A percentile compares a stretch with the other conserved stretches of the same genome.
phyloP scores from a whole-genome alignment of 2,888 invertebrate genomes.

The Carpatolechia fugitivella region DNA sequence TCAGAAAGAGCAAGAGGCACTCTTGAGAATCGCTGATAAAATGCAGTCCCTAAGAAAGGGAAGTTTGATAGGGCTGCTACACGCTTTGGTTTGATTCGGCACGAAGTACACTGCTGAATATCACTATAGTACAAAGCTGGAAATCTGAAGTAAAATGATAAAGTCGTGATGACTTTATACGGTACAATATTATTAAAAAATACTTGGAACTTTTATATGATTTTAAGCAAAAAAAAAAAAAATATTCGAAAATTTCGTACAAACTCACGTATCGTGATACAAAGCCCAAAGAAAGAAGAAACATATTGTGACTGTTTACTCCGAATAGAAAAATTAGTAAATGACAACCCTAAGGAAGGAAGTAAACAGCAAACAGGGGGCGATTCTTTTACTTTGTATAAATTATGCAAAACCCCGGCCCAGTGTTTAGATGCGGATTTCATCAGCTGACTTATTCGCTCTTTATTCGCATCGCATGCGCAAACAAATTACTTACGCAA shows the following conservation, averaged over 20 bases:
- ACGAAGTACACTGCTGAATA: no score
- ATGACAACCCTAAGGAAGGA: constrained; percentile 21
- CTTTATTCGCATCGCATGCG: constrained; percentile 32
- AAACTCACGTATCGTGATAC: no score
- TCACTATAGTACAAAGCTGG: no score
- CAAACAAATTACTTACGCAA: constrained; percentile 26
- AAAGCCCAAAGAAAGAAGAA: no score
- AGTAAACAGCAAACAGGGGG: constrained; percentile 42
- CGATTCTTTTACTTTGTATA: constrained; percentile 54
- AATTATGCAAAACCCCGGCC: constrained; percentile 58
- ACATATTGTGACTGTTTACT: no score
- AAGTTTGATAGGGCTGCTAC: not conserved
- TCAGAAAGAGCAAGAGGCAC: not conserved
- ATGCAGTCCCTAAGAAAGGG: not conserved
- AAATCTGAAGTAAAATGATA: no score
- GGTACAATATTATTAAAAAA: no score
- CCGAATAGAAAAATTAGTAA: no score
- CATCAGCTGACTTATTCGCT: constrained; percentile 46
- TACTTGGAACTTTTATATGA: no score
- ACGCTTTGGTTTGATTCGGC: not conserved
- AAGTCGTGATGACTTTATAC: no score
- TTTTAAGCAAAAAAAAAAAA: no score
- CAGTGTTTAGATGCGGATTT: constrained; percentile 58
- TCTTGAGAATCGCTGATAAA: constrained; percentile 2
- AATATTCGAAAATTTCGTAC: no score